Evolutionary conservation across 2,797 vertebrate genomes (phyloP).

Genomic region (Dendrocincla fuliginosa): DNA sequence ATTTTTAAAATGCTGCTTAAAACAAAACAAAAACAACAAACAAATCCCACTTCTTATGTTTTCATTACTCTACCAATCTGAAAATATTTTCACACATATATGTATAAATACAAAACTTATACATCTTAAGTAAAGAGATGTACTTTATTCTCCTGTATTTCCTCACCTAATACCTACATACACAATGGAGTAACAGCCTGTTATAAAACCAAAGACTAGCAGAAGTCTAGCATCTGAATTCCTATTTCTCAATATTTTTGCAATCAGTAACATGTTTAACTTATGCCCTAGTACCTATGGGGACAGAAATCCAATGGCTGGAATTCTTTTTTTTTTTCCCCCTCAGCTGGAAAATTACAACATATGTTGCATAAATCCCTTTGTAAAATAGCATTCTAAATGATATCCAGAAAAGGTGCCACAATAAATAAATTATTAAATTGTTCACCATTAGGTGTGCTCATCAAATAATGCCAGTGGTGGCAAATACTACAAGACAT

Average conservation of each 20-base stretch:
- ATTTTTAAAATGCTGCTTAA: rapidly evolving
- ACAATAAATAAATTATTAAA: neutral
- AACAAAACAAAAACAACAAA: neutral
- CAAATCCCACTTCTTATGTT: neutral
- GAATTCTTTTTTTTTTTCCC: neutral
- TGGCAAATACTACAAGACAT: neutral
- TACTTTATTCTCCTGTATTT: neutral
- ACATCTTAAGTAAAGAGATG: too few relatives aligned
- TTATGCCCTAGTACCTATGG: neutral
- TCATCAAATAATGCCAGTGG: neutral
- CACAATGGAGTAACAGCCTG: neutral
- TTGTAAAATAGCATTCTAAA: neutral
- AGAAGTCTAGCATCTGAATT: neutral
- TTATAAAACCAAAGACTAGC: neutral
- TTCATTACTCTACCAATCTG: neutral
- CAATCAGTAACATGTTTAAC: neutral
- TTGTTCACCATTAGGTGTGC: neutral
- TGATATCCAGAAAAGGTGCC: neutral
- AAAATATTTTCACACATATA: neutral
- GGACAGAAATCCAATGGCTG: neutral
- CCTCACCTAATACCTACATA: neutral
- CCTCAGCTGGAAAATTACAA: neutral
- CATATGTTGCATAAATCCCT: neutral
- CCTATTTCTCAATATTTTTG: neutral
- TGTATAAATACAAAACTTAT: neutral